These are phyloP conservation scores for Dryobotodes eremita DNA, from an alignment of 2,888 invertebrate species.

Conservation along the genomic window DNA sequence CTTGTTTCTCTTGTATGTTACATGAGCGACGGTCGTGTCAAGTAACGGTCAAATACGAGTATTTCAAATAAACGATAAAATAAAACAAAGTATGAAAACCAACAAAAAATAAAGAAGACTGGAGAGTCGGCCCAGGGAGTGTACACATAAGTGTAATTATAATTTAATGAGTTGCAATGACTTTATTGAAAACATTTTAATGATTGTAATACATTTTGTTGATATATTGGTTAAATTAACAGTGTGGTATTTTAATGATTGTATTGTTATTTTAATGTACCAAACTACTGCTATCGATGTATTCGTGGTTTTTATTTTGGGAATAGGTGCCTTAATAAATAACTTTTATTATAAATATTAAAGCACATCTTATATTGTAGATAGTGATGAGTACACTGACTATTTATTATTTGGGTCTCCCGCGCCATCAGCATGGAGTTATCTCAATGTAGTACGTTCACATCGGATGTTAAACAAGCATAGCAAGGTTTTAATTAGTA, in stretches of 20 bases:
- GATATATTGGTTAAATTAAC: neutral
- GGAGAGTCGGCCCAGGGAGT: neutral
- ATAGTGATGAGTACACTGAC: neutral
- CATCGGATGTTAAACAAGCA: neutral
- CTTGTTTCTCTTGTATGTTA: conserved; percentile 20
- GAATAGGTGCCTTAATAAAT: neutral
- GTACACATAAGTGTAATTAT: neutral
- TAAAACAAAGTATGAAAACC: neutral
- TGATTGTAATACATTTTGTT: neutral
- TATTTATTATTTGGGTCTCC: neutral
- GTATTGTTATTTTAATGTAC: neutral
- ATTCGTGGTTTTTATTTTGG: neutral
- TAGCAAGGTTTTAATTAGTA: neutral
- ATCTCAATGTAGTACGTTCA: neutral
- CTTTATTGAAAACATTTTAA: neutral
- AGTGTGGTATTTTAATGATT: neutral
- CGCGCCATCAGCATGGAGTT: neutral
- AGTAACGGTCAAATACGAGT: neutral
- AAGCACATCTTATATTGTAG: neutral
- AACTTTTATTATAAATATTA: neutral
- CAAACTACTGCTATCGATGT: neutral
- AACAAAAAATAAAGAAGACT: conserved; percentile 5
- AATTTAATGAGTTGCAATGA: neutral
- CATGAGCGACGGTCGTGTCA: neutral
- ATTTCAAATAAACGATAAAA: neutral